These are phyloP conservation scores for Gymnocheta viridis DNA, from an alignment of 2,888 invertebrate genomes.

Conservation along the genomic window DNA sequence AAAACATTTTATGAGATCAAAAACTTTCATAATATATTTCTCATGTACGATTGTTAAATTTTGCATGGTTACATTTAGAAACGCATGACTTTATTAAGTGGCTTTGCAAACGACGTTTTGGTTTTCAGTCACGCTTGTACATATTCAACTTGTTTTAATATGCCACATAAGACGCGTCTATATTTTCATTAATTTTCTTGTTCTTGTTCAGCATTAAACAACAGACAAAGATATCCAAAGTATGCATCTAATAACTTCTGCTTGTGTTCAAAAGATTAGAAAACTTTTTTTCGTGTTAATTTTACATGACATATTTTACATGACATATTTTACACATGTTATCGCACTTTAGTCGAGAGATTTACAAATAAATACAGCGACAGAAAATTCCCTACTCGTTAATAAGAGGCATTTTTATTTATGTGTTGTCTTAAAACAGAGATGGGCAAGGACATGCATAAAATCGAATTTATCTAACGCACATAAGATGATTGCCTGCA, in stretches of 20 bases:
- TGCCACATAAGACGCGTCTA: background rate
- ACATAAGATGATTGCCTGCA: too few relatives aligned
- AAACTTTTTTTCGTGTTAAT: constrained; percentile 52
- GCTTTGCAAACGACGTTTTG: background rate
- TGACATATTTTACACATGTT: constrained; percentile 56
- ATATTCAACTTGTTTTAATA: background rate
- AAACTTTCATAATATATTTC: background rate
- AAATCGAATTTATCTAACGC: background rate
- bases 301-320: constrained; percentile 53
- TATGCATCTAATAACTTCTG: constrained; percentile 43
- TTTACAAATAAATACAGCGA: background rate
- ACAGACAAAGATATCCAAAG: background rate
- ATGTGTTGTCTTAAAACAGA: background rate
- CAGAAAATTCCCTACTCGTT: background rate
- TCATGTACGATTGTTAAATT: too few relatives aligned
- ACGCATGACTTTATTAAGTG: background rate
- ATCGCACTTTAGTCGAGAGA: constrained; percentile 16
- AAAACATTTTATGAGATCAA: background rate
- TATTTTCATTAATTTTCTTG: constrained; percentile 43
- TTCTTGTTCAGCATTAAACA: constrained; percentile 11
- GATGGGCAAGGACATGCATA: background rate
- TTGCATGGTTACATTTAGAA: background rate
- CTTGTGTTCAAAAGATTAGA: constrained; percentile 36
- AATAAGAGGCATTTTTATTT: background rate
- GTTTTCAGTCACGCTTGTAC: background rate